Evolutionary conservation across 2,113 vertebrate species (phyloP).

Genomic region (Brevimyrus niger): DNA sequence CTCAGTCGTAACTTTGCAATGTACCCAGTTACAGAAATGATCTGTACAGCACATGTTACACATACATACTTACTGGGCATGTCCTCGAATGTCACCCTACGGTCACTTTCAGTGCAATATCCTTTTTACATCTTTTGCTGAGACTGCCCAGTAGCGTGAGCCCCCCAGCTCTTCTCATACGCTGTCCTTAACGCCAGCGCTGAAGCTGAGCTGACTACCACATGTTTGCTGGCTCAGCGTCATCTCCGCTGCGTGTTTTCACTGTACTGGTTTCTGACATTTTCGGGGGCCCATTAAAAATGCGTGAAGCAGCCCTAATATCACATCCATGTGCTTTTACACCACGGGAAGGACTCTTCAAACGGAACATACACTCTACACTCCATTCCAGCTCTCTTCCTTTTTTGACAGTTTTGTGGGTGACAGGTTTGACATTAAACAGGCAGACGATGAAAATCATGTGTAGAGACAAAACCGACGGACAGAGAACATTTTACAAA

Average conservation of each 20-base stretch:
- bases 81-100: neutral
- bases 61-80: neutral
- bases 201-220: neutral
- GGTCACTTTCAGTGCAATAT: neutral
- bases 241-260: neutral
- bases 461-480: slow-evolving; percentile 5
- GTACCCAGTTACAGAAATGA: neutral
- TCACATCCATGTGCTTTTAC: neutral
- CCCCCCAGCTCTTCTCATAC: neutral
- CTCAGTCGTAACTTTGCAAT: neutral
- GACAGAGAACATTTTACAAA: neutral
- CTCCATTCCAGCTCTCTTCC: neutral
- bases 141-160: neutral
- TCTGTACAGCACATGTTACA: neutral
- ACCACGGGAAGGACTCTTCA: neutral
- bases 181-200: neutral
- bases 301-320: neutral
- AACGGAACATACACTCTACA: neutral
- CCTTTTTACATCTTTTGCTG: neutral
- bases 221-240: neutral
- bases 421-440: slow-evolving; percentile 1
- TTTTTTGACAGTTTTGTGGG: neutral
- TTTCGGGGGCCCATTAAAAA: neutral
- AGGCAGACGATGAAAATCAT: neutral
- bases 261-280: neutral